Evolutionary conservation across 1,140 invertebrate species (phyloP).

Genomic region (Trichogramma pretiosum): DNA sequence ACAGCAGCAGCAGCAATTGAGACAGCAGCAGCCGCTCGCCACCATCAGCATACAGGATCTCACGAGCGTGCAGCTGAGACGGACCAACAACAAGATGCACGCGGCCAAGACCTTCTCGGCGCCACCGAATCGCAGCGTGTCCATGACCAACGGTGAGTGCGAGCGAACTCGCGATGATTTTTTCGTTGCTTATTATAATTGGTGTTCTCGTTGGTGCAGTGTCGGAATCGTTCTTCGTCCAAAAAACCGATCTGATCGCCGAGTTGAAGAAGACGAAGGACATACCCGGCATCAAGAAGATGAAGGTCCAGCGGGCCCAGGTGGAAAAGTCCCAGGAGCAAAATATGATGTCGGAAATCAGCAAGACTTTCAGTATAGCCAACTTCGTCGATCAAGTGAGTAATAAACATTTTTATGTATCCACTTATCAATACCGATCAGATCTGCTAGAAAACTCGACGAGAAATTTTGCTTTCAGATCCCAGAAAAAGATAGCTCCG

Average conservation of each 20-base stretch:
- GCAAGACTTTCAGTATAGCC: conserved; percentile 72
- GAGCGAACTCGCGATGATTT: conserved; percentile 6
- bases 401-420: too few species aligned
- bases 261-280: conserved; percentile 84
- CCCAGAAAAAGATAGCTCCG: conserved; percentile 78
- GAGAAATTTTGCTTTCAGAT: conserved; percentile 51
- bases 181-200: too few species aligned
- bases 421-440: too few species aligned
- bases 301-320: conserved; percentile 79
- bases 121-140: conserved; percentile 59
- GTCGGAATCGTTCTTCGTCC: conserved; percentile 60
- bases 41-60: conserved; percentile 80
- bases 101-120: conserved; percentile 71
- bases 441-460: not conserved
- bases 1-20: conserved; percentile 13
- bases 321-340: conserved; percentile 70
- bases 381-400: conserved; percentile 82
- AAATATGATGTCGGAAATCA: conserved; percentile 72
- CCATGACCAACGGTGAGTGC: conserved; percentile 47
- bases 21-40: conserved; percentile 55
- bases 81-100: conserved; percentile 60
- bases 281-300: conserved; percentile 79
- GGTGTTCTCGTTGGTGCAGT: conserved; percentile 43
- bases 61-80: conserved; percentile 69
- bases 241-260: conserved; percentile 79